Conservation (phyloP, 2,113 vertebrate genomes). For the Scomber scombrus region DNA sequence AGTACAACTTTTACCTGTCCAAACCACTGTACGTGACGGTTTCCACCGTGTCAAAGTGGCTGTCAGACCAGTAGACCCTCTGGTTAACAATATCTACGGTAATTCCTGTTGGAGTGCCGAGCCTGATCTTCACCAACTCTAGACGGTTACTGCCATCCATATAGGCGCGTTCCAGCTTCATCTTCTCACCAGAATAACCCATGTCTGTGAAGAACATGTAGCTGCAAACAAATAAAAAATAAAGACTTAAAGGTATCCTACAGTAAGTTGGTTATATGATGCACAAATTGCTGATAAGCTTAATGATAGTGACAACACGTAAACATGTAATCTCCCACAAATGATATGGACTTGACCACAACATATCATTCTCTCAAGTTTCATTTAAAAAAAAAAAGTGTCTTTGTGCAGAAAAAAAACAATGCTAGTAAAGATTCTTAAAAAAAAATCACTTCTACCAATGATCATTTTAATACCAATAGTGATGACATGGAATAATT, state of each 20-base stretch:
- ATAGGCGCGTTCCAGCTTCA: slow-evolving; percentile 82
- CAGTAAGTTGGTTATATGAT: background rate
- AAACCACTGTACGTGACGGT: slow-evolving; percentile 82
- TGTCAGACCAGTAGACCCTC: slow-evolving; percentile 85
- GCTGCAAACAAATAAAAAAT: slow-evolving; percentile 60
- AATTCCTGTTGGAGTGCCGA: slow-evolving; percentile 80
- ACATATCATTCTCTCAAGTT: no score
- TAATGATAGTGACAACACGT: no score
- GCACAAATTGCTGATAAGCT: no score
- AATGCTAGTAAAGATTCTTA: no score
- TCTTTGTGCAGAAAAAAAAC: no score
- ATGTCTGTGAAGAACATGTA: slow-evolving; percentile 86
- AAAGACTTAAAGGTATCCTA: background rate
- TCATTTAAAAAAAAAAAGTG: no score
- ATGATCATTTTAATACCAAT: no score
- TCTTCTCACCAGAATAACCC: slow-evolving; percentile 57
- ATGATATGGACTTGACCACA: no score
- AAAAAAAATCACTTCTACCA: no score
- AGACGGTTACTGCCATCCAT: slow-evolving; percentile 84
- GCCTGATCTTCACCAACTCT: slow-evolving; percentile 77
- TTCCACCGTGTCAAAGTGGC: slow-evolving; percentile 84
- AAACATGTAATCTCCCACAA: no score
- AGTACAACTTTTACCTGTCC: slow-evolving; percentile 73
- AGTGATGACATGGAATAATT: no score
- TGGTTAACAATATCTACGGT: slow-evolving; percentile 80